phyloP scores from a whole-genome alignment of 2,797 vertebrate species.

The Pseudomugil gertrudae region DNA sequence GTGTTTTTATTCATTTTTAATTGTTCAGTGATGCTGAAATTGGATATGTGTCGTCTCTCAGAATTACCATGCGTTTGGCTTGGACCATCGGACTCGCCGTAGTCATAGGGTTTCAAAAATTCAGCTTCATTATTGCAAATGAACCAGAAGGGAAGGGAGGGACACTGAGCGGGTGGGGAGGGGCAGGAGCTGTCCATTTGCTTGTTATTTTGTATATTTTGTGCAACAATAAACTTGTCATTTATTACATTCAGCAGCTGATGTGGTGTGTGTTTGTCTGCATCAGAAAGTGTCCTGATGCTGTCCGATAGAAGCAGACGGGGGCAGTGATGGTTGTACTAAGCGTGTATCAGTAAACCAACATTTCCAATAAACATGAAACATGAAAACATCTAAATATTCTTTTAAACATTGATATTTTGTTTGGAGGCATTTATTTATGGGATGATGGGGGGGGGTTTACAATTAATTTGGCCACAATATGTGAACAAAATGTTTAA shows the following conservation, averaged over 20 bases:
- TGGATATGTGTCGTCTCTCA: slow-evolving; percentile 85
- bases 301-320: too few species aligned
- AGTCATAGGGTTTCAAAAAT: slow-evolving; percentile 84
- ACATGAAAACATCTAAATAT: too few species aligned
- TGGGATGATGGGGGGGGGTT: too few species aligned
- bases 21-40: slow-evolving; percentile 86
- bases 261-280: slow-evolving; percentile 23
- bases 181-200: slow-evolving; percentile 82
- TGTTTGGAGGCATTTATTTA: too few species aligned
- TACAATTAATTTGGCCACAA: too few species aligned
- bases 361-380: too few species aligned
- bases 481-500: too few species aligned
- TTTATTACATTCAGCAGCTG: slow-evolving; percentile 81
- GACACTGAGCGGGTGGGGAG: slow-evolving; percentile 22
- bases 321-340: too few species aligned
- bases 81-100: slow-evolving; percentile 82
- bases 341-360: too few species aligned
- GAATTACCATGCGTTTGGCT: slow-evolving; percentile 82
- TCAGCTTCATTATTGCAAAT: slow-evolving; percentile 81
- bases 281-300: too few species aligned
- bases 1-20: slow-evolving; percentile 89
- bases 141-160: slow-evolving; percentile 70
- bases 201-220: slow-evolving; percentile 94
- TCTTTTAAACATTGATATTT: too few species aligned
- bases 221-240: slow-evolving; percentile 91